Conservation (phyloP, 2,797 vertebrate genomes). For the Pantherophis alleghaniensis region DNA sequence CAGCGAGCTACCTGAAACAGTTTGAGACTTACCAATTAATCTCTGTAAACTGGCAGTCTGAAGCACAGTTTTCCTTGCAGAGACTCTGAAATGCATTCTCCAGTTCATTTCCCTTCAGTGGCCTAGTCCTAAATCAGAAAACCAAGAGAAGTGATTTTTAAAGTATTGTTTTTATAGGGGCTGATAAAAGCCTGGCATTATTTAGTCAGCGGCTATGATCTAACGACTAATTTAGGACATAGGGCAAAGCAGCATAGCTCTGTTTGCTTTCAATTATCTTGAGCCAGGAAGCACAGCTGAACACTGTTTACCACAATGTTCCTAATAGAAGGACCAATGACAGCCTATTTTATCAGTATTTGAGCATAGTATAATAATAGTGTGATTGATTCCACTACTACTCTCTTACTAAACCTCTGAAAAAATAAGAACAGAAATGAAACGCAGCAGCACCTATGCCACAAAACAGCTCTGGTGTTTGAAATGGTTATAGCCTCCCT, state of each 20-base stretch:
- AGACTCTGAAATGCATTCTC: neutral
- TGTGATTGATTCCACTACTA: neutral
- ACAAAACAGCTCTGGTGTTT: neutral
- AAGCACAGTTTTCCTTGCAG: neutral
- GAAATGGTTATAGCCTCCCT: neutral
- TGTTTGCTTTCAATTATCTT: conserved; percentile 4
- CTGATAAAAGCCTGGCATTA: neutral
- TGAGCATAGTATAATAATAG: neutral
- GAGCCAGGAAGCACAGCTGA: conserved; percentile 7
- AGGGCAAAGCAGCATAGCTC: neutral
- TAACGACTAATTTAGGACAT: neutral
- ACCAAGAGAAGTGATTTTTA: neutral
- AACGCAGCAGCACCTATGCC: neutral
- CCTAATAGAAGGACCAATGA: conserved; percentile 11
- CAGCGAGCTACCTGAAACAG: neutral
- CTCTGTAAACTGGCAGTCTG: neutral
- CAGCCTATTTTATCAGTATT: neutral
- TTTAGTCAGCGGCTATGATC: neutral
- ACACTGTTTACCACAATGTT: conserved; percentile 22
- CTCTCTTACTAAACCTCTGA: neutral
- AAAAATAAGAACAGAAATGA: neutral
- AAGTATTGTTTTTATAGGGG: neutral
- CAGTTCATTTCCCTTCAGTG: conserved; percentile 21
- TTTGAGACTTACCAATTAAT: conserved; percentile 4
- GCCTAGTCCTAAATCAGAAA: neutral